These are phyloP conservation scores for Jacana jacana DNA, from an alignment of 2,113 vertebrate genomes.

Conservation along the genomic window DNA sequence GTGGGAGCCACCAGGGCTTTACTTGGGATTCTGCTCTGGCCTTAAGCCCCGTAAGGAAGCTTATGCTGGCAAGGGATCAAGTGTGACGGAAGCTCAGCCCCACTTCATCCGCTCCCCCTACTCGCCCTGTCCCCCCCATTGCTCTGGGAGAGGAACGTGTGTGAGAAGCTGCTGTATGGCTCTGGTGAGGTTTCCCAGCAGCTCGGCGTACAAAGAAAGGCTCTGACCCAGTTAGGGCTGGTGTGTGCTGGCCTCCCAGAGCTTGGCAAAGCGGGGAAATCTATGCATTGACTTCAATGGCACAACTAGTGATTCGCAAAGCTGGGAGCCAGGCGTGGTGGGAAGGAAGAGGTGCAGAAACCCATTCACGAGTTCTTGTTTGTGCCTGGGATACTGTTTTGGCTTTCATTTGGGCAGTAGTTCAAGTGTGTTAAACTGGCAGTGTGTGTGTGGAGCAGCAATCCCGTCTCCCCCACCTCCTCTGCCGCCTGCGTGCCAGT, in stretches of 20 bases:
- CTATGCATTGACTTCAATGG: neutral
- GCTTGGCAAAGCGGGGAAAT: neutral
- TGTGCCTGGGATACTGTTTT: neutral
- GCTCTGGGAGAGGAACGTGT: neutral
- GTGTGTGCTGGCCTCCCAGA: accelerated
- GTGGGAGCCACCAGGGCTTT: neutral
- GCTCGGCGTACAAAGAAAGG: neutral
- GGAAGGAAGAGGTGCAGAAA: neutral
- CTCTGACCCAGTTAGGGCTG: slow-evolving; percentile 14
- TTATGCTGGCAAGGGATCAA: slow-evolving; percentile 23
- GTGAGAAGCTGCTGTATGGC: neutral
- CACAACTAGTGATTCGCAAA: accelerated
- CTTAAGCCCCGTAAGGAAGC: slow-evolving; percentile 22
- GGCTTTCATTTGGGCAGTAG: neutral
- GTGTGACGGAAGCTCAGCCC: neutral
- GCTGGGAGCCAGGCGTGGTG: neutral
- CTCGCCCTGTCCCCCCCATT: accelerated
- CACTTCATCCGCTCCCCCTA: neutral
- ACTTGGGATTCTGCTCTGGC: neutral
- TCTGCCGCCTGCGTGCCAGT: neutral
- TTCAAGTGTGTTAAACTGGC: neutral
- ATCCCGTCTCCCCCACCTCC: neutral
- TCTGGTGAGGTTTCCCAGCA: neutral
- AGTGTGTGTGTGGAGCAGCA: neutral
- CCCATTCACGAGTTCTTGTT: neutral